Conservation (phyloP, 30 jellyfish, hydroid and myxozoan species). For the Aurelia sp. region DNA sequence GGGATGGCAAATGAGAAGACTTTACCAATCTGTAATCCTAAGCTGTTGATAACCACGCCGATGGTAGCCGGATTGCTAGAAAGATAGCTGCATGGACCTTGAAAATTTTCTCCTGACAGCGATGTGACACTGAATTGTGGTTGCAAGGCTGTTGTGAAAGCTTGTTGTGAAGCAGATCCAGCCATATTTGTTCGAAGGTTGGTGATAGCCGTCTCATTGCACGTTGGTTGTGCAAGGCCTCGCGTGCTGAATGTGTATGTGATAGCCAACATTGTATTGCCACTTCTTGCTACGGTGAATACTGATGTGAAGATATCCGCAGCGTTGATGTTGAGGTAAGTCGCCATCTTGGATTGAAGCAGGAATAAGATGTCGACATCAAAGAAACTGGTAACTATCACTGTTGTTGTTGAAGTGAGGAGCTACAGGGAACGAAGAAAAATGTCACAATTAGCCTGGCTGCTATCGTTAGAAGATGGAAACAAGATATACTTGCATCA, state of each 20-base stretch:
- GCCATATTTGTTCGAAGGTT: conserved; percentile 10
- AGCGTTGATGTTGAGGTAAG: conserved; percentile 26
- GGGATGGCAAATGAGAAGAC: conserved; percentile 38
- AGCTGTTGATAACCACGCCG: conserved; percentile 27
- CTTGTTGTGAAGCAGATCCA: conserved; percentile 37
- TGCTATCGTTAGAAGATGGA: too few relatives aligned
- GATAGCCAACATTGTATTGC: conserved; percentile 19
- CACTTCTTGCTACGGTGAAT: conserved; percentile 32
- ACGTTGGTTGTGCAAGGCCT: conserved; percentile 22
- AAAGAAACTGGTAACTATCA: conserved; percentile 39
- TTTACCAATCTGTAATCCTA: conserved; percentile 31
- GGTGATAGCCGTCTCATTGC: conserved; percentile 28
- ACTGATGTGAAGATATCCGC: conserved; percentile 7
- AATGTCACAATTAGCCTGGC: too few relatives aligned
- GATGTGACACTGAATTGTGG: conserved; percentile 55
- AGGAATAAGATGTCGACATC: conserved; percentile 60
- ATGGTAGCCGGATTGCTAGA: conserved; percentile 45
- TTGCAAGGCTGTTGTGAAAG: conserved; percentile 24
- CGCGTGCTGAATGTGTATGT: conserved; percentile 52
- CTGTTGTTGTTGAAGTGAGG: conserved; percentile 27
- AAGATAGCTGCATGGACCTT: conserved; percentile 43
- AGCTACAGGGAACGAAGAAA: conserved; percentile 9
- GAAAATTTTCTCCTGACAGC: conserved; percentile 30
- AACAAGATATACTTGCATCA: too few relatives aligned
- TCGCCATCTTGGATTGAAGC: conserved; percentile 50